Percentiles rank a stretch among this genome's conserved stretches.
Evolutionary conservation across 2,113 vertebrate species (phyloP).

Genomic region (Gambusia holbrooki): DNA sequence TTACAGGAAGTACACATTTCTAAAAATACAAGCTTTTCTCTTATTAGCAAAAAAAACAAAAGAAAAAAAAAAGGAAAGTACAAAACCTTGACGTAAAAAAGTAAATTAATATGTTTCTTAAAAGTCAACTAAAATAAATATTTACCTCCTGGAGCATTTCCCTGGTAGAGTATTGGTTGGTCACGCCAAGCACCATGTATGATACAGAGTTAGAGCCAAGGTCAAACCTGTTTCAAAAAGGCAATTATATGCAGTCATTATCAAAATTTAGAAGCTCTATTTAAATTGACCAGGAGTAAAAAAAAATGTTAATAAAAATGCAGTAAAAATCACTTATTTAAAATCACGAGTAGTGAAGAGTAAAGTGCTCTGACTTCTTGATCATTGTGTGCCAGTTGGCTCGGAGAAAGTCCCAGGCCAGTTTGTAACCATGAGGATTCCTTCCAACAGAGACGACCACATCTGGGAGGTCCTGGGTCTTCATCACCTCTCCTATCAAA

Average conservation of each 20-base stretch:
- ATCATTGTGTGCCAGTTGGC: conserved; percentile 86
- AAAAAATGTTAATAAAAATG: neutral
- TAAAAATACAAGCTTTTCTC: too few relatives aligned
- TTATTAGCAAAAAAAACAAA: neutral
- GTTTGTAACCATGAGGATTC: conserved; percentile 82
- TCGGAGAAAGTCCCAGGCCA: conserved; percentile 87
- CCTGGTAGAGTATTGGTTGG: conserved; percentile 85
- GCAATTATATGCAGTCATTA: neutral
- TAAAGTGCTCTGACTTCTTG: conserved; percentile 84
- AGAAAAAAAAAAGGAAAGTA: neutral
- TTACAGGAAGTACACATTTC: neutral
- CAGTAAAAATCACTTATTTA: neutral
- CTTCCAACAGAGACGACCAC: conserved; percentile 79
- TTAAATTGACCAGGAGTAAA: neutral
- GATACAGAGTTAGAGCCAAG: conserved; percentile 83
- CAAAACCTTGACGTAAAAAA: neutral
- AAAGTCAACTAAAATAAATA: too few relatives aligned
- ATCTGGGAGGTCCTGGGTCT: conserved; percentile 87
- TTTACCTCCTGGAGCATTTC: conserved; percentile 84
- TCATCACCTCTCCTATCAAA: conserved; percentile 85
- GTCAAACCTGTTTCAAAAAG: conserved; percentile 82
- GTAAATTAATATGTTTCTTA: neutral
- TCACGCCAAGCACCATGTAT: conserved; percentile 80
- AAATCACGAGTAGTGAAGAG: neutral
- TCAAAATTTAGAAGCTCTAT: neutral